Evolutionary conservation across 2,113 vertebrate species (phyloP).

Genomic region (Prolemur simus): DNA sequence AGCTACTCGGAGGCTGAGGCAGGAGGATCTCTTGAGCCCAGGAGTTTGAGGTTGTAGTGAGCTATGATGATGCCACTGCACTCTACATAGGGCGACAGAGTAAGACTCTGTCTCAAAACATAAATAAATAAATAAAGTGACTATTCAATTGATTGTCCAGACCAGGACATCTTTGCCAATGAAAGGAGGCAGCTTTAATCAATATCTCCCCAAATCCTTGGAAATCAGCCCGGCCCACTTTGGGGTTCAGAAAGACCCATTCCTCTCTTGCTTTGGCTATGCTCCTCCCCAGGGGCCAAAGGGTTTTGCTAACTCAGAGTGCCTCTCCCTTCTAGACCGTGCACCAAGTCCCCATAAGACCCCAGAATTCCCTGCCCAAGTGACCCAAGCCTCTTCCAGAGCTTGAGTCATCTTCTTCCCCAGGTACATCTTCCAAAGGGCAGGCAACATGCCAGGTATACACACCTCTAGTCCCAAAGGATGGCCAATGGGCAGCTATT

Average conservation of each 20-base stretch:
- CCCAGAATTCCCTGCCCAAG: not conserved
- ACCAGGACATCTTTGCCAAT: not conserved
- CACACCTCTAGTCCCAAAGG: not conserved
- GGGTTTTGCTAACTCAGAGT: not conserved
- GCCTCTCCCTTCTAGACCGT: not conserved
- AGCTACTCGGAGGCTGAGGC: no score
- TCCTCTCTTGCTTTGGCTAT: not conserved
- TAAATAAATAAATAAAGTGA: no score
- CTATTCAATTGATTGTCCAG: not conserved
- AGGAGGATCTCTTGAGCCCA: no score
- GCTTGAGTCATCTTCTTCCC: no score
- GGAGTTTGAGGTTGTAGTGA: no score
- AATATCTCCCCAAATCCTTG: not conserved
- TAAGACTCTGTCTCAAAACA: no score
- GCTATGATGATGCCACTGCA: no score
- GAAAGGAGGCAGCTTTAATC: not conserved
- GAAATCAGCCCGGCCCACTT: not conserved
- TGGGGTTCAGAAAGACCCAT: not conserved
- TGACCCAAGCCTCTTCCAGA: not conserved
- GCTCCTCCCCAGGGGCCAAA: not conserved
- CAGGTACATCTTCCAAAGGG: not conserved
- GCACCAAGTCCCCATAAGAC: not conserved
- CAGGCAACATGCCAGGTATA: not conserved
- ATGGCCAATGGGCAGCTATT: not conserved
- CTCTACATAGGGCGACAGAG: no score